Evolutionary conservation across 2,797 vertebrate species (phyloP).

Genomic region (Hydrophis major): DNA sequence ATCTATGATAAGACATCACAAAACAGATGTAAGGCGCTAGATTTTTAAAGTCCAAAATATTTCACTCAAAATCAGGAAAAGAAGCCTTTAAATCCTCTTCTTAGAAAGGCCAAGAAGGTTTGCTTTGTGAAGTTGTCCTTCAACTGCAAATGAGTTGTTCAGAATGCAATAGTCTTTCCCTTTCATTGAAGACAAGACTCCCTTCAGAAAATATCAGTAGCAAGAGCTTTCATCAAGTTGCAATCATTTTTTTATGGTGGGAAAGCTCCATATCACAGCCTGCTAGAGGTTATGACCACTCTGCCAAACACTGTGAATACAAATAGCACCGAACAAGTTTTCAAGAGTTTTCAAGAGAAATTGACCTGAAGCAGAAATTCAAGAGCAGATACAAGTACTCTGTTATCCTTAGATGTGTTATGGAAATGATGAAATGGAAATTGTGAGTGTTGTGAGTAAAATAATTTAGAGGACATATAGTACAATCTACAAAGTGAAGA

Average conservation of each 20-base stretch:
- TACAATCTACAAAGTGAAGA: background rate
- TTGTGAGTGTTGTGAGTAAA: background rate
- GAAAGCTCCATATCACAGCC: background rate
- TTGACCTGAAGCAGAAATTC: background rate
- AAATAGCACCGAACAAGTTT: background rate
- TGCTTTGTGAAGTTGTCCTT: background rate
- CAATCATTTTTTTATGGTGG: background rate
- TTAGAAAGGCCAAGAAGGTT: background rate
- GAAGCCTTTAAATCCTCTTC: background rate
- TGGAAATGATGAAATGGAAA: background rate
- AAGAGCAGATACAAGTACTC: background rate
- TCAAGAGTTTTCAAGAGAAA: background rate
- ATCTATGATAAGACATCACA: background rate
- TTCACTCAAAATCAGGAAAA: background rate
- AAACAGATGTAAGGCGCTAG: background rate
- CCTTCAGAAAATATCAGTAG: background rate
- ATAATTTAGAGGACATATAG: background rate
- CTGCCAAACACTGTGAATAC: background rate
- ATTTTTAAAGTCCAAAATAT: background rate
- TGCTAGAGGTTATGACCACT: background rate
- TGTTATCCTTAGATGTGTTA: background rate
- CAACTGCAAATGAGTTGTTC: background rate
- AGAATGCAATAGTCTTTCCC: background rate
- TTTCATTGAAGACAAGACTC: background rate
- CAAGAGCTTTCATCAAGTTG: background rate